A percentile compares a stretch with the other conserved stretches of the same genome.
Conservation (phyloP, 1,140 invertebrate species). For the Papilio polytes region DNA sequence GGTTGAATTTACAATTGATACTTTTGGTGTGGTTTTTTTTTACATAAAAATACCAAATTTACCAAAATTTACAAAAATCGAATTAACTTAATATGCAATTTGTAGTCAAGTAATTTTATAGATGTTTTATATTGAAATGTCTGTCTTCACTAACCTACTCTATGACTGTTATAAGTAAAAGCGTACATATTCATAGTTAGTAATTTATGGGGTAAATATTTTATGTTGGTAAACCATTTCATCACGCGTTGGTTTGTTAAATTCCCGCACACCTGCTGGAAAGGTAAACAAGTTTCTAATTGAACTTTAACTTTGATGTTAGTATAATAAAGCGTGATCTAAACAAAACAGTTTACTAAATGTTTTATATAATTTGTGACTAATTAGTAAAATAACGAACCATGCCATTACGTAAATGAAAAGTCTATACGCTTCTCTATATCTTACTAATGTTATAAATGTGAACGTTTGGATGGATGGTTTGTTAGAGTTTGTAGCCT, state of each 20-base stretch:
- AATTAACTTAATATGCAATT: too few species aligned
- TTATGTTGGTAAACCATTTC: constrained; percentile 27
- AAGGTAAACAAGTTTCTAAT: constrained; percentile 1
- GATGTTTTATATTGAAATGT: background rate
- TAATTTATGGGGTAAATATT: constrained; percentile 36
- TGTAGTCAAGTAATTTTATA: too few species aligned
- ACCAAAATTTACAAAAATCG: too few species aligned
- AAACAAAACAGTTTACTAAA: background rate
- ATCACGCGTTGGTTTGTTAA: constrained; percentile 13
- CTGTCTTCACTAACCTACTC: background rate
- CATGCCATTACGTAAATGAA: background rate
- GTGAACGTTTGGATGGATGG: too few species aligned
- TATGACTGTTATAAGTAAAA: constrained; percentile 24
- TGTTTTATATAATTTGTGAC: background rate
- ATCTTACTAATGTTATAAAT: too few species aligned
- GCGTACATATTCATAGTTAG: constrained; percentile 30
- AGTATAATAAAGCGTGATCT: background rate
- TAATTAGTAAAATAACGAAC: background rate
- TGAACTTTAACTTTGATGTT: background rate
- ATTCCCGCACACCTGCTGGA: background rate
- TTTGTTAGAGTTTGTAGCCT: too few species aligned
- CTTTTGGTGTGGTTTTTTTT: too few species aligned
- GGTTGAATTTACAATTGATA: too few species aligned
- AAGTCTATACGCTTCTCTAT: background rate
- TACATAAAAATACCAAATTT: too few species aligned